Evolutionary conservation across 1,140 invertebrate species (phyloP), one percentile per base, ranked within the genome.

Genomic region (Trichoplusia ni): DNA sequence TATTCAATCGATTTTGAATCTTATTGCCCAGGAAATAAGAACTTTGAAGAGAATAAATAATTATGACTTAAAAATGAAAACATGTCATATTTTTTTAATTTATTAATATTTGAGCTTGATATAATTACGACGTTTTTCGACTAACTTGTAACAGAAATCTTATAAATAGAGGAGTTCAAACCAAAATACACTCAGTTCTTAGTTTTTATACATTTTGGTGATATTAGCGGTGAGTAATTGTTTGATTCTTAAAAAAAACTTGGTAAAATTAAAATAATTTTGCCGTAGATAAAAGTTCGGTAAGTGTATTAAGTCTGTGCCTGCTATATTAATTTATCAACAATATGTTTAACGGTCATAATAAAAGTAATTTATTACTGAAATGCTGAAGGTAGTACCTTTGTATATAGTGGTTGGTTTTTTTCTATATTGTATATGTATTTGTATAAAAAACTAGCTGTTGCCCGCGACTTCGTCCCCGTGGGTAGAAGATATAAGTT

Each of bases 51-150:
- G 14, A 9, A 1, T 8, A 4, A 29, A 6, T 14, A 8, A 29
- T 16, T 29, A 14, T 11, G 18, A 14, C 8, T 4, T 5, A 7
- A 47, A n/a, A 9, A 14, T 42, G 5, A n/a, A 29, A 18, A 47
- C 25, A 18, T 9, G 44, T 47, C 44, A 31, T 47, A 47, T 29
- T 29, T 47, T 13, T 8, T 27, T 47, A 29, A 9, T n/a, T 47
- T 47, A 46, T 46, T 46, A 25, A 25, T 46, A 46, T 16, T 16
- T 47, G 1, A n/a, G 38, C 3, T 0, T 8, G 29, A n/a, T 47
- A n/a, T 16, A 8, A 47, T 31, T 16, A 2, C n/a, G 2, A 21
- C 14, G 8, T 14, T 14, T 27, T 14, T 11, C 16, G 13, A 46
- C 16, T 18, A 16, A 31, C 23, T 13, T 29, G 7, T 7, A 16